phyloP scores from a whole-genome alignment of 2,113 vertebrate species.

The Equus quagga region DNA sequence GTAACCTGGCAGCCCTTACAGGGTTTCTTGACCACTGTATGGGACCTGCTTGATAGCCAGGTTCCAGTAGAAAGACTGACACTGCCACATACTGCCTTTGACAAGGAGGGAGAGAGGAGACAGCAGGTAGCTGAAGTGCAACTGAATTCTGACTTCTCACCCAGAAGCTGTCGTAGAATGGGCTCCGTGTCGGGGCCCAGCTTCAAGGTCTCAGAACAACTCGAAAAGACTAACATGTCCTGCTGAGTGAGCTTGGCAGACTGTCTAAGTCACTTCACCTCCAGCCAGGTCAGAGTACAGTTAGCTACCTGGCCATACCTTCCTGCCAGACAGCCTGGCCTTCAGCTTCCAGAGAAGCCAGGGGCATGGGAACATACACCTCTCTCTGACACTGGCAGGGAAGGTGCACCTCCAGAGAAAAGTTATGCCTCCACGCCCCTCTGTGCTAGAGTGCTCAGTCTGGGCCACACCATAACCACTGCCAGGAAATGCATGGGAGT shows the following conservation, averaged over 20 bases:
- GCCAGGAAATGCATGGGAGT: not conserved
- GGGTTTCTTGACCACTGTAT: not conserved
- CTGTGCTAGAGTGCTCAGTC: not conserved
- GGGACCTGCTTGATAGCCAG: not conserved
- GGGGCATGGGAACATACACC: rapidly evolving
- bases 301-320: not conserved
- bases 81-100: not conserved
- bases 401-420: not conserved
- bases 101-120: not conserved
- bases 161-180: not conserved
- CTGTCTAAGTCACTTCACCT: not conserved
- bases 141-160: not conserved
- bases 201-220: conserved; percentile 8
- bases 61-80: not conserved
- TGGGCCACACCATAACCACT: not conserved
- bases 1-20: not conserved
- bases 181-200: not conserved
- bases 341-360: not conserved
- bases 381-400: not conserved
- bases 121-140: not conserved
- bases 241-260: not conserved
- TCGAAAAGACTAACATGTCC: not conserved
- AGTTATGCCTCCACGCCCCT: not conserved
- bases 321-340: not conserved
- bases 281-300: not conserved